A percentile compares a stretch with the other conserved stretches of the same genome.
Evolutionary conservation across 2,797 vertebrate species (phyloP).

Genomic region (Rhinatrema bivittatum): DNA sequence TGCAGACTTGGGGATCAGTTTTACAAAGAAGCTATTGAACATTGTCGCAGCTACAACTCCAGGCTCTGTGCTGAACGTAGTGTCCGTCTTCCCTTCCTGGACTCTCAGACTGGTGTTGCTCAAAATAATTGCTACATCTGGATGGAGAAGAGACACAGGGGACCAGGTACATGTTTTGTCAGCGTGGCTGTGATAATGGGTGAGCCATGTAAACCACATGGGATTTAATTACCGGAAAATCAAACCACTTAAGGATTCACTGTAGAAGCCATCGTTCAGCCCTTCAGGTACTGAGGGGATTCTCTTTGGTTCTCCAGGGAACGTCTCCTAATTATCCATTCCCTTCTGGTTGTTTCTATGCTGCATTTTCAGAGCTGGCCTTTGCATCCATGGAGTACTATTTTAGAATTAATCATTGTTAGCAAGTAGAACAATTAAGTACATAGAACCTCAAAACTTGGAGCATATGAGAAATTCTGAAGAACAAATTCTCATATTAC

Average conservation of each 20-base stretch:
- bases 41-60: slow-evolving; percentile 93
- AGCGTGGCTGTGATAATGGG: background rate
- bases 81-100: slow-evolving; percentile 88
- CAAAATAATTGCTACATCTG: slow-evolving; percentile 99
- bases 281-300: slow-evolving; percentile 25
- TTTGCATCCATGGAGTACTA: slow-evolving; percentile 25
- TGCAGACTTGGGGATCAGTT: slow-evolving; percentile 91
- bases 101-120: slow-evolving; percentile 90
- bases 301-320: slow-evolving; percentile 27
- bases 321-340: slow-evolving; percentile 23
- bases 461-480: no score
- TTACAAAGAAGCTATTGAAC: slow-evolving; percentile 95
- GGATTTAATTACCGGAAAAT: slow-evolving; percentile 32
- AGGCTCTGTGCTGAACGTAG: slow-evolving; percentile 89
- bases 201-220: slow-evolving; percentile 11
- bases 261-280: slow-evolving; percentile 29
- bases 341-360: slow-evolving; percentile 15
- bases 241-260: slow-evolving; percentile 20
- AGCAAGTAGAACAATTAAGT: no score
- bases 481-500: no score
- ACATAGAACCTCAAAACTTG: no score
- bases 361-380: slow-evolving; percentile 7
- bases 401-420: no score
- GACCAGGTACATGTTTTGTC: slow-evolving; percentile 65
- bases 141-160: slow-evolving; percentile 95